These are phyloP conservation scores for Pachliopta kotzebuea DNA, from an alignment of 2,888 invertebrate species.

Conservation along the genomic window DNA sequence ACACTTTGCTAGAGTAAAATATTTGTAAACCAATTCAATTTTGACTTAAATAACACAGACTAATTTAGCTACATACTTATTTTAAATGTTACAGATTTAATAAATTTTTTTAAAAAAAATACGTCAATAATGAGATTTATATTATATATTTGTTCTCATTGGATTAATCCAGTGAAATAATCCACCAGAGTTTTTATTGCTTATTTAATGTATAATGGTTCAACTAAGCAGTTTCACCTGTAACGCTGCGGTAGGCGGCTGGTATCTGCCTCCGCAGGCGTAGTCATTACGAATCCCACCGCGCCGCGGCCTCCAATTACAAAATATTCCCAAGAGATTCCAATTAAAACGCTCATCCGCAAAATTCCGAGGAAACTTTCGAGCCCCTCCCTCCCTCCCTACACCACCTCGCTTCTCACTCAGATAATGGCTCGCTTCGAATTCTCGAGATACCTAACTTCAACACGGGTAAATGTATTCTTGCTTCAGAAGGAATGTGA, in stretches of 20 bases:
- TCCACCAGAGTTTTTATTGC: constrained; percentile 10
- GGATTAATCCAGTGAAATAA: neutral
- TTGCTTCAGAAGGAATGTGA: constrained; percentile 35
- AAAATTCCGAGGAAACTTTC: constrained; percentile 73
- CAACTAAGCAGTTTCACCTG: constrained; percentile 17
- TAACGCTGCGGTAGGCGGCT: constrained; percentile 9
- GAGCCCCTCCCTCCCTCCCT: constrained; percentile 21
- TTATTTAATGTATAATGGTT: constrained; percentile 11
- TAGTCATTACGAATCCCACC: constrained; percentile 34
- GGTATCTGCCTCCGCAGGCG: constrained; percentile 19
- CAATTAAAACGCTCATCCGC: constrained; percentile 78
- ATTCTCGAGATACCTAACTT: constrained; percentile 70
- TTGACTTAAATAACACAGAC: too few relatives aligned
- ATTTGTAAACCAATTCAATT: too few relatives aligned
- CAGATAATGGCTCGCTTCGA: constrained; percentile 38
- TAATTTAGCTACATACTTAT: too few relatives aligned
- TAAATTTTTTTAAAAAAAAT: neutral
- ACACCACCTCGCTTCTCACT: constrained; percentile 30
- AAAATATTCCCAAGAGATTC: constrained; percentile 72
- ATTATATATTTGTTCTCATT: neutral
- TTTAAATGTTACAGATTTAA: too few relatives aligned
- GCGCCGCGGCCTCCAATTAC: constrained; percentile 62
- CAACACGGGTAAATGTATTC: constrained; percentile 48
- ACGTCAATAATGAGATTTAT: neutral
- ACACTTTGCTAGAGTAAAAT: too few relatives aligned